A percentile compares a stretch with the other conserved stretches of the same genome.
These are phyloP conservation scores for Drosophila longiperda DNA, from an alignment of 2,888 invertebrate species.

Conservation along the genomic window DNA sequence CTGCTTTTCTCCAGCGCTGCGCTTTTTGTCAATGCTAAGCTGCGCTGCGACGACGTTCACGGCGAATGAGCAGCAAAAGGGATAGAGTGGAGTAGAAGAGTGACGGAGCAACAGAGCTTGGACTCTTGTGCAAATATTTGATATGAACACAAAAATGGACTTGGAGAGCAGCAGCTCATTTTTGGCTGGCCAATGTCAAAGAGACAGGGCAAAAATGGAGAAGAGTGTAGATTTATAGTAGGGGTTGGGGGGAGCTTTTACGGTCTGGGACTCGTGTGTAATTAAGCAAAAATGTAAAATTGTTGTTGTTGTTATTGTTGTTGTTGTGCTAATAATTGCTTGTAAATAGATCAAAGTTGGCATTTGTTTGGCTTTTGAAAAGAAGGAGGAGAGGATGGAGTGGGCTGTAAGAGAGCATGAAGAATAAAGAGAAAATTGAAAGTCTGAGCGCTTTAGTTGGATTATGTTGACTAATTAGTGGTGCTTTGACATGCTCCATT, in stretches of 20 bases:
- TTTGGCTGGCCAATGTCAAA: slow-evolving; percentile 57
- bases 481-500: slow-evolving; percentile 61
- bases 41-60: slow-evolving; percentile 10
- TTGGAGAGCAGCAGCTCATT: slow-evolving; percentile 51
- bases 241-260: neutral
- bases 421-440: neutral
- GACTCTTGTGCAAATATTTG: slow-evolving; percentile 78
- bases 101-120: slow-evolving; percentile 41
- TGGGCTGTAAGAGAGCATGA: slow-evolving; percentile 1
- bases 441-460: slow-evolving; percentile 39
- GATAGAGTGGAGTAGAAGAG: neutral
- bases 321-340: slow-evolving; percentile 71
- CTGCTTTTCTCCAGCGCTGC: slow-evolving; percentile 9
- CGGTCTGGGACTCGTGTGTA: slow-evolving; percentile 61
- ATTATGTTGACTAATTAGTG: slow-evolving; percentile 75
- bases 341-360: slow-evolving; percentile 78
- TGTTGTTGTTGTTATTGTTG: slow-evolving; percentile 36
- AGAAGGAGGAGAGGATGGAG: neutral
- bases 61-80: slow-evolving; percentile 26
- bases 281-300: slow-evolving; percentile 76
- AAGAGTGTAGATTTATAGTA: neutral
- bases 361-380: slow-evolving; percentile 55
- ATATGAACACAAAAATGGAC: slow-evolving; percentile 52
- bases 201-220: slow-evolving; percentile 19
- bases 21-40: slow-evolving; percentile 64